Conservation (phyloP, 2,113 vertebrate species). For the Ammodytes marinus region DNA sequence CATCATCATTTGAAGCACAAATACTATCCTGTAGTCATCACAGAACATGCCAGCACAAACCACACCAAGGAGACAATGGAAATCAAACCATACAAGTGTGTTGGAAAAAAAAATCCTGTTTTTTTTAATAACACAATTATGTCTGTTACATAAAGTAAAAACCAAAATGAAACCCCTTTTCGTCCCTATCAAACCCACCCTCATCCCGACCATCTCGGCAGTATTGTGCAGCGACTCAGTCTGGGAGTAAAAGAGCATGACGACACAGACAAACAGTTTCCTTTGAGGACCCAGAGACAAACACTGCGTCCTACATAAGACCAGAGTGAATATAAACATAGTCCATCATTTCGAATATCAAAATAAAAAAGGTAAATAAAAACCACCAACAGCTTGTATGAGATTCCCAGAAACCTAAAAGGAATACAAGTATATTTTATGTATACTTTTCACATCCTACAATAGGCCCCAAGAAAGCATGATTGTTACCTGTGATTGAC, state of each 20-base stretch:
- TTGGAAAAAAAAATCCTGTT: conserved; percentile 78
- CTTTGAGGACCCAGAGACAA: conserved; percentile 67
- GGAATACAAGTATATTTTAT: conserved; percentile 58
- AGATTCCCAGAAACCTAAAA: conserved; percentile 51
- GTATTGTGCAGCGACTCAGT: conserved; percentile 77
- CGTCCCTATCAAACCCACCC: conserved; percentile 79
- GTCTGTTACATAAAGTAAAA: conserved; percentile 84
- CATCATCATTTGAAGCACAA: neutral
- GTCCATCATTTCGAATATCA: conserved; percentile 68
- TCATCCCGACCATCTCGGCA: conserved; percentile 76
- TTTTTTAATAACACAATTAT: conserved; percentile 83
- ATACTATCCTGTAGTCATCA: neutral
- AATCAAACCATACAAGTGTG: conserved; percentile 53
- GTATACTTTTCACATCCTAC: conserved; percentile 59
- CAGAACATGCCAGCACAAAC: neutral
- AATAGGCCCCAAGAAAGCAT: conserved; percentile 35
- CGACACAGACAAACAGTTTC: conserved; percentile 67
- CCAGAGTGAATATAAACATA: conserved; percentile 67
- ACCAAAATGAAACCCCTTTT: conserved; percentile 75
- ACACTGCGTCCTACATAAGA: conserved; percentile 67
- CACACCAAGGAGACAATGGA: neutral
- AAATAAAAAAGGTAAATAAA: conserved; percentile 64
- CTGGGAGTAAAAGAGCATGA: conserved; percentile 74
- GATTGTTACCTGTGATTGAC: conserved; percentile 52
- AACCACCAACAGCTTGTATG: conserved; percentile 42